Evolutionary conservation across 1,140 invertebrate species (phyloP).

Genomic region (Drosophila repletoides): DNA sequence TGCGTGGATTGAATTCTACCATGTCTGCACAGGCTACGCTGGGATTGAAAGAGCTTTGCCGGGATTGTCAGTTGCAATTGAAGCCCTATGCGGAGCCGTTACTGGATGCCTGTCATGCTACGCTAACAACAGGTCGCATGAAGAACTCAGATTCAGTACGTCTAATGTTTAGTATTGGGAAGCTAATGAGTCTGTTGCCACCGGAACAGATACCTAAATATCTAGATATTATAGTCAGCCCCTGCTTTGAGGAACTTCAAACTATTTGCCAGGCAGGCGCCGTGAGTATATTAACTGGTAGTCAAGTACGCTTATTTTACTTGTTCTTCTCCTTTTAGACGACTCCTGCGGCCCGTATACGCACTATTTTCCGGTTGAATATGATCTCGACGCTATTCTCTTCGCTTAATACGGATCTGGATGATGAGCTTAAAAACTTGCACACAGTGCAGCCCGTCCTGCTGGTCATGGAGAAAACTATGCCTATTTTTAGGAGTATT

Average conservation of each 20-base stretch:
- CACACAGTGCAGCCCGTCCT: constrained; percentile 83
- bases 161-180: constrained; percentile 90
- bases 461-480: constrained; percentile 85
- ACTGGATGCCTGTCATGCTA: constrained; percentile 84
- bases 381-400: constrained; percentile 89
- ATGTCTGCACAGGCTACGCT: constrained; percentile 91
- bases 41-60: constrained; percentile 92
- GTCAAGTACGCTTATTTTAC: background rate
- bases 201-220: constrained; percentile 86
- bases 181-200: constrained; percentile 87
- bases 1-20: constrained; percentile 87
- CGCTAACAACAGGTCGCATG: constrained; percentile 83
- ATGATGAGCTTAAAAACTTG: constrained; percentile 60
- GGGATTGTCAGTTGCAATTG: constrained; percentile 89
- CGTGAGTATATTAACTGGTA: constrained; percentile 53
- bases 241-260: constrained; percentile 86
- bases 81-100: constrained; percentile 88
- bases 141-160: constrained; percentile 87
- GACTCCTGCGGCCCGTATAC: constrained; percentile 82
- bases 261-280: constrained; percentile 83
- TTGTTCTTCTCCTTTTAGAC: constrained; percentile 62
- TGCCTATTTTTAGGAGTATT: constrained; percentile 84
- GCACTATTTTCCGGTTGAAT: constrained; percentile 85
- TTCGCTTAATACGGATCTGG: constrained; percentile 84
- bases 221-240: constrained; percentile 87